Evolutionary conservation across 1,140 invertebrate genomes (phyloP).

Genomic region (Bombus waltoni): DNA sequence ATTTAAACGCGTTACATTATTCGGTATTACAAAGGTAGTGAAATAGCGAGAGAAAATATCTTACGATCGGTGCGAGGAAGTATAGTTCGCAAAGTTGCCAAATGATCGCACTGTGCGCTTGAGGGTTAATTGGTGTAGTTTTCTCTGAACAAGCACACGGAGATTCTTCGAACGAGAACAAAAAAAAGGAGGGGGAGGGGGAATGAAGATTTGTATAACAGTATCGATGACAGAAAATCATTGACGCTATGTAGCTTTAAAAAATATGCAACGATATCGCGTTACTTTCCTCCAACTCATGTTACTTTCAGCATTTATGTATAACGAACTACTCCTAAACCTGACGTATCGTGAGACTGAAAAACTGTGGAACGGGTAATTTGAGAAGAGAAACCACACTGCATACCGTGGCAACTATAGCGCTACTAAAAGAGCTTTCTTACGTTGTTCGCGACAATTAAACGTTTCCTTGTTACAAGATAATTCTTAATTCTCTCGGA

Average conservation of each 20-base stretch:
- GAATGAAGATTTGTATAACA: not conserved
- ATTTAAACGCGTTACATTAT: too few species aligned
- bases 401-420: conserved; percentile 44
- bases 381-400: conserved; percentile 59
- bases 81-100: rapidly evolving
- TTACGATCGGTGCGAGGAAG: too few species aligned
- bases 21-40: not conserved
- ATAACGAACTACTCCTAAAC: conserved; percentile 42
- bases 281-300: conserved; percentile 49
- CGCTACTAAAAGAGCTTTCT: conserved; percentile 21
- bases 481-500: not conserved
- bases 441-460: not conserved
- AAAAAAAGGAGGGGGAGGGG: too few species aligned
- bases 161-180: not conserved
- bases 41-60: not conserved
- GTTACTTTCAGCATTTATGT: conserved; percentile 50
- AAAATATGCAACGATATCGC: conserved; percentile 33
- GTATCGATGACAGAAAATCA: not conserved
- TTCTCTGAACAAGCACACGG: not conserved
- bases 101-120: not conserved
- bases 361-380: conserved; percentile 51
- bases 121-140: not conserved
- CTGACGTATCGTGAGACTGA: conserved; percentile 47
- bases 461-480: not conserved
- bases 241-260: not conserved